Conservation (phyloP, 2,888 invertebrate species). For the Siphlonurus alternatus region DNA sequence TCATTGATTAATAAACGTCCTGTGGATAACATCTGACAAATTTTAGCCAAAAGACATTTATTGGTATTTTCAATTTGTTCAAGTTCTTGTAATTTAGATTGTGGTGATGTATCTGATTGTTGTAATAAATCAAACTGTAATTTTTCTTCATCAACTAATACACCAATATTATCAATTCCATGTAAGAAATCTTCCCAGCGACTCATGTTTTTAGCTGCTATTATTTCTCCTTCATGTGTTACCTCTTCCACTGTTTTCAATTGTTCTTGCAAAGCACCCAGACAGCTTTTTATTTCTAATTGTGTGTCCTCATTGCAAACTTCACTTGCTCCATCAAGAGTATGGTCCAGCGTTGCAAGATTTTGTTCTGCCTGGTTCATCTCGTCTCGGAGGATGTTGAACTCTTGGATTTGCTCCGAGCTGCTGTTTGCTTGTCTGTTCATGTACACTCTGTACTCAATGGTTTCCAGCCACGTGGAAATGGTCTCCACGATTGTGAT, state of each 20-base stretch:
- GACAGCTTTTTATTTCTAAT: slow-evolving; percentile 34
- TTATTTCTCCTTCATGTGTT: slow-evolving; percentile 38
- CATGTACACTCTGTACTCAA: slow-evolving; percentile 58
- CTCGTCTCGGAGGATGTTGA: slow-evolving; percentile 1
- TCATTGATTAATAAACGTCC: slow-evolving; percentile 46
- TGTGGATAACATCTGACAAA: slow-evolving; percentile 22
- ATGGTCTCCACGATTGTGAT: slow-evolving; percentile 63
- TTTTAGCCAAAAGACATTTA: slow-evolving; percentile 33
- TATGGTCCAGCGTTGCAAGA: slow-evolving; percentile 9
- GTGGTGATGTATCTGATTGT: slow-evolving; percentile 45
- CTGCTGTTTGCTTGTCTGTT: slow-evolving; percentile 26
- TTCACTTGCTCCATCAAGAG: slow-evolving; percentile 32
- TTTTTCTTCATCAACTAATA: slow-evolving; percentile 30
- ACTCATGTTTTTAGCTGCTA: slow-evolving; percentile 39
- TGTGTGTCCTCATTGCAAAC: slow-evolving; percentile 30
- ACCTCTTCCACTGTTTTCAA: slow-evolving; percentile 50
- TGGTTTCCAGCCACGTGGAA: slow-evolving; percentile 69
- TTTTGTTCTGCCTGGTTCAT: slow-evolving; percentile 10
- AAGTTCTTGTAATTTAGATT: slow-evolving; percentile 46
- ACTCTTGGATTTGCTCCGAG: slow-evolving; percentile 2
- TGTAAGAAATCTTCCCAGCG: slow-evolving; percentile 56
- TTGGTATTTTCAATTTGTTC: slow-evolving; percentile 53
- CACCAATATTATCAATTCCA: slow-evolving; percentile 39
- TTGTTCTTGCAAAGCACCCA: slow-evolving; percentile 45
- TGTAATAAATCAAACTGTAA: slow-evolving; percentile 35